A percentile compares a stretch with the other conserved stretches of the same genome.
phyloP scores from a whole-genome alignment of 2,113 vertebrate species.

The Sylvilagus bachmani region DNA sequence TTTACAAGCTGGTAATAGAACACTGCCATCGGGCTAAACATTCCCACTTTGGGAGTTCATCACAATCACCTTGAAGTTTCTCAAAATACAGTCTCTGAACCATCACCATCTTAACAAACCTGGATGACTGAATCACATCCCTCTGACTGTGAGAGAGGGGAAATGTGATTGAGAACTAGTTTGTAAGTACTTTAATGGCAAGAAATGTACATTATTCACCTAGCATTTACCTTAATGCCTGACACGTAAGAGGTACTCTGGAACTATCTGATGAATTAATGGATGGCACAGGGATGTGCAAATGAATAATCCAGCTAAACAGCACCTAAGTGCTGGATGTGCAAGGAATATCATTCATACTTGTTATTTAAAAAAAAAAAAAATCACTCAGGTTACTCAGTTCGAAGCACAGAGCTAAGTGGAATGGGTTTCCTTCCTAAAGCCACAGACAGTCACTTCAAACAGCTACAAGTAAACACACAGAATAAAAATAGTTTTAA shows the following conservation, averaged over 20 bases:
- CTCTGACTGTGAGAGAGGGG: background rate
- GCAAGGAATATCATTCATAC: slow-evolving; percentile 47
- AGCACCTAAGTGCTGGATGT: slow-evolving; percentile 1
- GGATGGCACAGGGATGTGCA: background rate
- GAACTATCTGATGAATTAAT: slow-evolving; percentile 37
- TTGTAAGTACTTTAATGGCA: background rate
- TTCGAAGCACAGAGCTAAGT: slow-evolving; percentile 36
- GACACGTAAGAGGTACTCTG: slow-evolving; percentile 25
- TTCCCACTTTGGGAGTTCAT: background rate
- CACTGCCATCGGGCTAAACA: background rate
- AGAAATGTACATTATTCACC: background rate
- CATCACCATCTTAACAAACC: background rate
- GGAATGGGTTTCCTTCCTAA: slow-evolving; percentile 71
- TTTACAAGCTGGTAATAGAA: background rate
- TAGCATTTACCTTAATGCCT: background rate
- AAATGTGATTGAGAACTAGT: background rate
- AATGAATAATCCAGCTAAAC: background rate
- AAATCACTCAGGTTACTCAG: slow-evolving; percentile 19
- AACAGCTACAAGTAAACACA: slow-evolving; percentile 74
- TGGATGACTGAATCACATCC: background rate
- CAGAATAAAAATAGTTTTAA: slow-evolving; percentile 84
- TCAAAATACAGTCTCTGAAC: background rate
- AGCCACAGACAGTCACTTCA: slow-evolving; percentile 75
- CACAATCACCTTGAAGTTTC: background rate
- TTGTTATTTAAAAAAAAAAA: slow-evolving; percentile 42